These are phyloP conservation scores for Labeo rohita DNA, from an alignment of 2,113 vertebrate species.

Conservation along the genomic window DNA sequence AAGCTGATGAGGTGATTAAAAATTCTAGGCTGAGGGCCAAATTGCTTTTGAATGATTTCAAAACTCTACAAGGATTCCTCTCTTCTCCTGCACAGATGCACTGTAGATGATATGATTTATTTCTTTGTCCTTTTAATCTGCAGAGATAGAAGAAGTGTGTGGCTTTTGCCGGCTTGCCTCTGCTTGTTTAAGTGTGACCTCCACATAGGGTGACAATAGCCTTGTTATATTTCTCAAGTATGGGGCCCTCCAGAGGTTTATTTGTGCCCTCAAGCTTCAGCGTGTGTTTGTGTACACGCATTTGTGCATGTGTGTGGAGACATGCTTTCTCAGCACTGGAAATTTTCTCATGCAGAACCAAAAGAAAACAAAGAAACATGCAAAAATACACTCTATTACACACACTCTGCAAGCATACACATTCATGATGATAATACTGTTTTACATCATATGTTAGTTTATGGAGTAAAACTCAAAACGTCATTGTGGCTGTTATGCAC, in stretches of 20 bases:
- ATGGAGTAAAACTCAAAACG: neutral
- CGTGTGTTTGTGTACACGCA: conserved; percentile 51
- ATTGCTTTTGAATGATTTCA: conserved; percentile 13
- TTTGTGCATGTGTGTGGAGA: conserved; percentile 42
- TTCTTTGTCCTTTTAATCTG: conserved; percentile 57
- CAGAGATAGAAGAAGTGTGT: conserved; percentile 52
- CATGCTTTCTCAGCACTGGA: conserved; percentile 57
- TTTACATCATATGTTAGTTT: neutral
- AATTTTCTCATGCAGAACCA: conserved; percentile 39
- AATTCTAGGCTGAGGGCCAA: neutral
- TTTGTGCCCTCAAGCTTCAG: conserved; percentile 22
- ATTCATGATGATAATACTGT: neutral
- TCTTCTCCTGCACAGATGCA: conserved; percentile 34
- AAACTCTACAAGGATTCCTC: neutral
- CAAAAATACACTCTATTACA: conserved; percentile 22
- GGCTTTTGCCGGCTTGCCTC: conserved; percentile 43
- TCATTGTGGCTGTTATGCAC: neutral
- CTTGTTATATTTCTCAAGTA: conserved; percentile 55
- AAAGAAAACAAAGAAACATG: conserved; percentile 43
- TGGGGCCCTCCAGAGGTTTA: conserved; percentile 49
- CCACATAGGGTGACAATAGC: conserved; percentile 50
- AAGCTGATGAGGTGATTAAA: neutral
- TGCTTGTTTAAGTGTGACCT: conserved; percentile 60
- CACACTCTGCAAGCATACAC: conserved; percentile 23
- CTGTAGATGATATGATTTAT: conserved; percentile 52